Base-by-base conservation (phyloP, 2,113 vertebrate genomes). In the Leptocoma aspasia region DNA sequence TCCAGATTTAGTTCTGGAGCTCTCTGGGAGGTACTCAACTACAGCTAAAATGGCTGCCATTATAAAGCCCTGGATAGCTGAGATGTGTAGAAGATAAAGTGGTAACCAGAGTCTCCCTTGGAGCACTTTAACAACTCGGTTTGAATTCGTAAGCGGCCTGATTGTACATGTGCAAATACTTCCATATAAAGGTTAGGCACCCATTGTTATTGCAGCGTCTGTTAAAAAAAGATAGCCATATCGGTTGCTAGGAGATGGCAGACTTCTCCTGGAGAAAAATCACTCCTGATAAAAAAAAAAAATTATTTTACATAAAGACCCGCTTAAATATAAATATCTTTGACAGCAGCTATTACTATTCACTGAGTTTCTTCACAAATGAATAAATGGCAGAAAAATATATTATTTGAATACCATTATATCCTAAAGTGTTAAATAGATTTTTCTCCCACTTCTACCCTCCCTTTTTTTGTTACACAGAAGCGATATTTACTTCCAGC, bases 321-420 rank as follows among this genome's bases (percentile, higher is more conserved):
- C 97, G 97, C 90, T 98, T 97, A 98, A 98, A 98, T 97, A 98
- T 97, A 98, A 97, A 98, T 97, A 98, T 97, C 95, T 98, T 97
- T 98, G 98, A 97, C 98, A 98, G 97, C 75, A 97, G 95, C 96
- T 98, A 97, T 98, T 98, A 97, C 97, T 97, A 98, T 97, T 97
- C 97, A 94, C 93, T 12, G 89, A 97, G 79, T 97, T 97, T 94
- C 94, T 96, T 97, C 93, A 95, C 94, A 95, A 98, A 93, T 95
- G 97, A 97, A 97, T 97, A 98, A 97, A 97, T 97, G 96, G 97
- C 86, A 97, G 95, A 95, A 98, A 98, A 97, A 97, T 96, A 96
- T 96, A 96, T 96, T 97, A 97, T 98, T 97, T 96, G 95, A 96
- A 94, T 95, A 91, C 93, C 84, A 96, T 97, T 98, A 97, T 97